Evolutionary conservation across 2,888 invertebrate genomes (phyloP).

Genomic region (Calameuta filiformis): DNA sequence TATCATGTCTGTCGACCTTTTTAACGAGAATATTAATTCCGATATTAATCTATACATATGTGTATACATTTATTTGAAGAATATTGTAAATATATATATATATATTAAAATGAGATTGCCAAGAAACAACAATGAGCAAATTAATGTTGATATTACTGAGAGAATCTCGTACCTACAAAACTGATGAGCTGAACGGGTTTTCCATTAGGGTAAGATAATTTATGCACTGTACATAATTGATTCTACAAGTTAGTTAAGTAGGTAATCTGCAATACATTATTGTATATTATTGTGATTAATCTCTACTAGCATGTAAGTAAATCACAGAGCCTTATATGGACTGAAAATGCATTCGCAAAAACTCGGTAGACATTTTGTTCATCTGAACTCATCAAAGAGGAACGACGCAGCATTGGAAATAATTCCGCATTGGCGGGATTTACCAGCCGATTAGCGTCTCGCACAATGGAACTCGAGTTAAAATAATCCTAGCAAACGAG

Average conservation of each 20-base stretch:
- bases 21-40: slow-evolving; percentile 1
- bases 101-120: slow-evolving; percentile 19
- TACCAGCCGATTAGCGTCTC: background rate
- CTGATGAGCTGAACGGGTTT: slow-evolving; percentile 21
- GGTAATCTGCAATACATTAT: slow-evolving; percentile 23
- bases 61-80: background rate
- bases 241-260: slow-evolving; percentile 39
- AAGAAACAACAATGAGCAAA: slow-evolving; percentile 25
- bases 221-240: slow-evolving; percentile 48
- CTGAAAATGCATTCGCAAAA: slow-evolving; percentile 29
- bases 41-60: slow-evolving; percentile 12
- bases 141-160: slow-evolving; percentile 24
- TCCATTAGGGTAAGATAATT: slow-evolving; percentile 31
- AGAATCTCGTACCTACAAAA: slow-evolving; percentile 30
- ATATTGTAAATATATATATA: background rate
- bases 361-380: background rate
- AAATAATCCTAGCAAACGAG: background rate
- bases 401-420: background rate
- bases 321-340: slow-evolving; percentile 41
- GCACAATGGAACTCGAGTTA: background rate
- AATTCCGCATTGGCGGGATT: background rate
- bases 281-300: slow-evolving; percentile 30
- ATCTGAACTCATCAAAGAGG: background rate
- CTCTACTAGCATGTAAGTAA: slow-evolving; percentile 28
- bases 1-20: background rate